phyloP scores from a whole-genome alignment of 2,797 vertebrate species.

The Sternarchorhynchus goeldii region DNA sequence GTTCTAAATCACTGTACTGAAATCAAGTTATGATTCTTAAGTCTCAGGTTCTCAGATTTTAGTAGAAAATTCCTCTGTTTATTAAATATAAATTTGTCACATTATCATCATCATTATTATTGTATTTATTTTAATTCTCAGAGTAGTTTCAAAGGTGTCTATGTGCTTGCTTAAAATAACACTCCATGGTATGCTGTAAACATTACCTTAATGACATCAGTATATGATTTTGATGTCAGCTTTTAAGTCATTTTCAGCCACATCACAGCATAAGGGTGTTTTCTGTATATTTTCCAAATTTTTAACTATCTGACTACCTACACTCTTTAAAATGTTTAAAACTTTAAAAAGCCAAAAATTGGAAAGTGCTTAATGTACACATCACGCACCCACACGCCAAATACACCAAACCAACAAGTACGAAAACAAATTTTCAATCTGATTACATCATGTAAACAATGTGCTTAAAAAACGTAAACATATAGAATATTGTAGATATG shows the following conservation, averaged over 20 bases:
- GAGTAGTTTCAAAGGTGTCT: neutral
- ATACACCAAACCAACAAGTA: constrained; percentile 21
- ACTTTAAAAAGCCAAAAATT: neutral
- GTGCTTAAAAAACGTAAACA: constrained; percentile 28
- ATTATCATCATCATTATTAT: too few species aligned
- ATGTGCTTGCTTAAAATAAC: neutral
- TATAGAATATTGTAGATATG: neutral
- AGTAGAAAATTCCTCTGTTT: too few species aligned
- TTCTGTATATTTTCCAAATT: too few species aligned
- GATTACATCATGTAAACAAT: neutral
- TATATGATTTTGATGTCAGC: too few species aligned
- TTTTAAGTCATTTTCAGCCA: neutral
- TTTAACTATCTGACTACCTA: neutral
- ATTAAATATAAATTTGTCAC: too few species aligned
- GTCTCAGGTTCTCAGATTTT: too few species aligned
- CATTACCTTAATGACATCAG: neutral
- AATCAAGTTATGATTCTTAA: too few species aligned
- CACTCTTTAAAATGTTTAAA: constrained; percentile 1
- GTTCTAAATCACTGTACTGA: neutral
- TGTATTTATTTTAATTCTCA: neutral
- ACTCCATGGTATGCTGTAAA: neutral
- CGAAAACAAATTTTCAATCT: constrained; percentile 19
- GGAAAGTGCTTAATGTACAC: constrained; percentile 40
- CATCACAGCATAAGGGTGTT: neutral
- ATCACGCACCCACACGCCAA: constrained; percentile 16